Base-by-base conservation (phyloP, 1,140 invertebrate species). In the Zaprionus vittiger region DNA sequence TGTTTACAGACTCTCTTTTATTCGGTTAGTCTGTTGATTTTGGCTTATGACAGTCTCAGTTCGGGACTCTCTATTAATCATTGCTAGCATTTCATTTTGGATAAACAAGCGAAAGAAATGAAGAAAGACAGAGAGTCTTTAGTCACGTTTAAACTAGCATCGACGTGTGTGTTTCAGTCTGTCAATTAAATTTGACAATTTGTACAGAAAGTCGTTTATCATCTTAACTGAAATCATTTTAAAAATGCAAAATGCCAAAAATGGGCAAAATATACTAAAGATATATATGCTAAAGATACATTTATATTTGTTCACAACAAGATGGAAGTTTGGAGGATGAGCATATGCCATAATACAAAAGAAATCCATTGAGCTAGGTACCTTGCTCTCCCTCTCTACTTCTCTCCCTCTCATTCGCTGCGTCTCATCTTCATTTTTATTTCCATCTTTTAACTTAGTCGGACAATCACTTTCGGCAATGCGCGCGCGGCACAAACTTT, bases 381-480 rank as follows among this genome's bases (percentile, higher is more conserved):
- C 73, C 55, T 17, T 14, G 28, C 7, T 79, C 31, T 14, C 34
- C 20, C 47, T 41, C 31, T 66, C 38, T n/a, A n/a, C n/a, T n/a
- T n/a, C 7, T 79, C 31, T 14, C 34, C 20, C 47, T 41, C 31
- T 66, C 38, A 11, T 7, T 73, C 34, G 24, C 38, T 64, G n/a
- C 56, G 6, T 55, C 49, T 55, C 11, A 31, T 54, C 52, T 37
- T 66, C 31, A 28, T 66, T 52, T 70, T 47, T 61, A 69, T 78
- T 38, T 76, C 24, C 52, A 28, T 57, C 26, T 61, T 70, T 62
- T 44, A 73, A 59, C 70, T 74, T 57, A 31, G 49, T 56, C 41
- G 57, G 67, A 86, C 83, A 86, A 83, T 86, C 83, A 87, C 83
- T 86, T 86, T 86, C 73, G 71, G 74, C 70, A 74, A 73, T 41